These are phyloP conservation scores for Pangasianodon gigas DNA, from an alignment of 2,113 vertebrate species.

Conservation along the genomic window DNA sequence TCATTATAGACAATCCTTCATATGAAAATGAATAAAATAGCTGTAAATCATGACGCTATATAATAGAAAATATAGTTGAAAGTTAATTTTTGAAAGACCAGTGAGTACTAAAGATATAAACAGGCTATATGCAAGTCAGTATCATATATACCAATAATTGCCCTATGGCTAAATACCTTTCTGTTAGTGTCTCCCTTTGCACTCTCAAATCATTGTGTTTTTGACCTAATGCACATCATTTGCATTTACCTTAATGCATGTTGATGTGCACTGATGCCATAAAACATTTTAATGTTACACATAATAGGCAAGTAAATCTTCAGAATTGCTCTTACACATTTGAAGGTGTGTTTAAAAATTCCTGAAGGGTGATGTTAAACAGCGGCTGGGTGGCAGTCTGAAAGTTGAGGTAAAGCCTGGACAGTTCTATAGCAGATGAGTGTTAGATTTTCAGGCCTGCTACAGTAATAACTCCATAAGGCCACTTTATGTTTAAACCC, in stretches of 20 bases:
- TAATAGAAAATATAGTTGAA: neutral
- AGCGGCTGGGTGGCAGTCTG: constrained; percentile 21
- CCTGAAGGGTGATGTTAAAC: constrained; percentile 33
- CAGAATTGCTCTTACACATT: constrained; percentile 9
- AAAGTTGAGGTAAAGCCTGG: constrained; percentile 22
- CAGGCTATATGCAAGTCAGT: neutral
- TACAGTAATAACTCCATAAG: constrained; percentile 45
- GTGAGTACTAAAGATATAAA: neutral
- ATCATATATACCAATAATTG: neutral
- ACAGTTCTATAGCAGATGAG: constrained; percentile 44
- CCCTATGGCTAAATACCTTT: neutral
- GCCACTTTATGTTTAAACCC: constrained; percentile 50
- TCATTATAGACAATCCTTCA: neutral
- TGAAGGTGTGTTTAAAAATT: constrained; percentile 31
- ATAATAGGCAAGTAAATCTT: constrained; percentile 25
- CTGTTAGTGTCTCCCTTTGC: neutral
- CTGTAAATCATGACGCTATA: neutral
- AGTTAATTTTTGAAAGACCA: neutral
- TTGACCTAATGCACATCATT: neutral
- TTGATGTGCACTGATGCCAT: neutral
- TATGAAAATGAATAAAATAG: neutral
- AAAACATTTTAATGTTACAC: constrained; percentile 17
- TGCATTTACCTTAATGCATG: neutral
- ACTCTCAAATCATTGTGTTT: constrained; percentile 6
- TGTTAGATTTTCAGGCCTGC: constrained; percentile 42